Percentiles rank a stretch among this genome's conserved stretches.
phyloP scores from a whole-genome alignment of 2,888 invertebrate species.

The Zhuqinia jingwanae region DNA sequence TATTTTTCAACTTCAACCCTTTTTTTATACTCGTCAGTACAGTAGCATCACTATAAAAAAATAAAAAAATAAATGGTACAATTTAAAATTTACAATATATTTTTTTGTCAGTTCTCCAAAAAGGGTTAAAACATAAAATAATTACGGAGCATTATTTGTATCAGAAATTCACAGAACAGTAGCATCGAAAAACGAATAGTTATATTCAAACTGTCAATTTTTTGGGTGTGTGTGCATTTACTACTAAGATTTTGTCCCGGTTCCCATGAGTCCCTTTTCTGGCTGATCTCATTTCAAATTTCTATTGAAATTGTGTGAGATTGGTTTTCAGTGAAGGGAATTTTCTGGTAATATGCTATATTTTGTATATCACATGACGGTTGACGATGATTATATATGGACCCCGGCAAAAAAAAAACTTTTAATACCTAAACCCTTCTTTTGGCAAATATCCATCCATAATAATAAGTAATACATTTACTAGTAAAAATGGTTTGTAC shows the following conservation, averaged over 20 bases:
- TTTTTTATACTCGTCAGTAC: too few relatives aligned
- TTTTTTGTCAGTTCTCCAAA: constrained; percentile 6
- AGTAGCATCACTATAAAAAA: too few relatives aligned
- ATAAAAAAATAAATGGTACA: too few relatives aligned
- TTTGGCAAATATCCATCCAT: constrained; percentile 41
- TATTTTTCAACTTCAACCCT: too few relatives aligned
- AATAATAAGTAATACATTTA: too few relatives aligned
- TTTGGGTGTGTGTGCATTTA: background rate
- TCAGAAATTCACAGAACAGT: too few relatives aligned
- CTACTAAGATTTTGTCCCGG: background rate
- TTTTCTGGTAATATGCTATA: too few relatives aligned
- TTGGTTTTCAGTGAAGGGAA: too few relatives aligned
- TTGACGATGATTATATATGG: too few relatives aligned
- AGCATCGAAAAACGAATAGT: background rate
- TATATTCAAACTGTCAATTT: background rate
- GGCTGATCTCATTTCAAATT: constrained; percentile 44
- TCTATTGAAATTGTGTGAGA: too few relatives aligned
- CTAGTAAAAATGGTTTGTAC: too few relatives aligned
- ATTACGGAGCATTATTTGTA: background rate
- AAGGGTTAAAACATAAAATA: background rate
- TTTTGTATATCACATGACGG: too few relatives aligned
- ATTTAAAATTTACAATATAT: background rate
- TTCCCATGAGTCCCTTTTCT: constrained; percentile 46
- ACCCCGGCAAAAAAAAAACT: background rate
- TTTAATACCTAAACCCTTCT: background rate